Evolutionary conservation across 2,888 invertebrate genomes (phyloP).

Genomic region (Mellilla xanthometata): DNA sequence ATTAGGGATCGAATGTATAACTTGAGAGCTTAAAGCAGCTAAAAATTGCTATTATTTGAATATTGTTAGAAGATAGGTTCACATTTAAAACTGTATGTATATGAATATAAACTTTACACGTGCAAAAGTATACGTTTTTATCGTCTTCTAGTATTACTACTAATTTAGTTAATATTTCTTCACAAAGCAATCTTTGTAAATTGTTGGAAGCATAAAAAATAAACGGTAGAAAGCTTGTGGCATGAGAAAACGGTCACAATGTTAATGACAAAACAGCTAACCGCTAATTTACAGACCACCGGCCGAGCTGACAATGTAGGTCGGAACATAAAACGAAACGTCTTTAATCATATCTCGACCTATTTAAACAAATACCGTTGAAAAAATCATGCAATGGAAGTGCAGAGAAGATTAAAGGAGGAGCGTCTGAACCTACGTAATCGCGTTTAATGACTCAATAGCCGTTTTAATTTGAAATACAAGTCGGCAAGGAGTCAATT

Average conservation of each 20-base stretch:
- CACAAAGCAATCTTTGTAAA: conserved; percentile 1
- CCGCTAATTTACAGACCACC: conserved; percentile 36
- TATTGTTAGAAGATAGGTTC: no score
- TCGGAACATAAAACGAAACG: conserved; percentile 16
- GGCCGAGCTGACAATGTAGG: conserved; percentile 12
- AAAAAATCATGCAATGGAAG: conserved; percentile 13
- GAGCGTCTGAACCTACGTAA: conserved; percentile 26
- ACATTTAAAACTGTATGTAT: no score
- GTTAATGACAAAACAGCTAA: conserved; percentile 28
- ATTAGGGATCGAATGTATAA: no score
- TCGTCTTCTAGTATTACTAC: background rate
- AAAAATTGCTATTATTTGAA: no score
- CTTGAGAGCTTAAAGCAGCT: no score
- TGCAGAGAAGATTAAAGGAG: conserved; percentile 19
- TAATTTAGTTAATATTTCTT: background rate
- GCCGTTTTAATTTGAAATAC: conserved; percentile 44
- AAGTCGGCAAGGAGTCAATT: conserved; percentile 26
- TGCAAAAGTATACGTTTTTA: no score
- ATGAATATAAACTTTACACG: no score
- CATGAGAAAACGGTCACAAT: conserved; percentile 34
- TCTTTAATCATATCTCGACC: conserved; percentile 24
- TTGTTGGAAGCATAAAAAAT: conserved; percentile 9
- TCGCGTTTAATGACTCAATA: conserved; percentile 40
- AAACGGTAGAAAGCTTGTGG: conserved; percentile 19
- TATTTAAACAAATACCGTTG: conserved; percentile 21